Evolutionary conservation across 2,113 vertebrate genomes (phyloP), one percentile per base, ranked within the genome.

Genomic region (Morone saxatilis): DNA sequence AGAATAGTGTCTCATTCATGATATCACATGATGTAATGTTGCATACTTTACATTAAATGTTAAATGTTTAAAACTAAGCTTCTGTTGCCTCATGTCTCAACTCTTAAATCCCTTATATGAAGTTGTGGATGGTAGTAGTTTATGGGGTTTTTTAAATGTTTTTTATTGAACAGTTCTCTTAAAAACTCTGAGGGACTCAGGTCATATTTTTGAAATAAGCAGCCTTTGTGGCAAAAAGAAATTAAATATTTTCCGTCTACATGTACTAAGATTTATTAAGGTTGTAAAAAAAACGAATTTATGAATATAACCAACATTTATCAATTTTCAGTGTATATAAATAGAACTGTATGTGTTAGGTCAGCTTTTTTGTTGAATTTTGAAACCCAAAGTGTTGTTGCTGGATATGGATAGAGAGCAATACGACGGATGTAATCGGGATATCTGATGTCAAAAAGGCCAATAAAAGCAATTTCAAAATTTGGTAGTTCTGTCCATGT

Each of bases 41-140:
- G 25, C 36, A 36, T 25, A 45, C 20, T 83, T 82, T 72, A 70
- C 14, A 67, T 38, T 71, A 80, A 76, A 77, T 74, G 1, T 48
- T 12, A 74, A 62, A n/a, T 38, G 0, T 19, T 31, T n/a, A 17
- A 43, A 7, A 61, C 9, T 40, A 50, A 4, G 9, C 36, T 13
- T 20, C 1, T 31, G 38, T 51, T 14, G 3, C 22, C 5, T 38
- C 10, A 8, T 36, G 48, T 67, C 45, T 67, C 4, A 19, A 38
- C 19, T 25, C 22, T 22, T 59, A 17, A 41, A 20, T 76, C n/a
- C 13, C 48, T 57, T 1, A 43, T 6, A 12, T 9, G 20, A 22
- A 31, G 31, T 31, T 4, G 3, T 1, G 31, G 31, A 31, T 31
- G 3, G 31, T 31, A 31, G 31, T 31, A 31, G 31, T 31, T 31